Evolutionary conservation across 2,888 invertebrate species (phyloP), one percentile per base, ranked within the genome.

Genomic region (Amaurobius ferox): DNA sequence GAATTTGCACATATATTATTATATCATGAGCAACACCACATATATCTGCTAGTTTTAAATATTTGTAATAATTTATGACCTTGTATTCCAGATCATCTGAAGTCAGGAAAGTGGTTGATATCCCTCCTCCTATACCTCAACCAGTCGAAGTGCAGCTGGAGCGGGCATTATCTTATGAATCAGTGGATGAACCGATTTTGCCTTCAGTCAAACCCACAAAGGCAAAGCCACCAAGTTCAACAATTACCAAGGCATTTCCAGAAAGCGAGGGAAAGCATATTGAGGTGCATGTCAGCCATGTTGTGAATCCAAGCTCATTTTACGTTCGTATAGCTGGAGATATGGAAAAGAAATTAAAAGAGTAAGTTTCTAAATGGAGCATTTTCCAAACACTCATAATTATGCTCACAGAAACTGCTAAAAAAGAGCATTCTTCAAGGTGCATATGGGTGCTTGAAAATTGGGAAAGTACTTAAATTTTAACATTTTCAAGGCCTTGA

Each of bases 321-420:
- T 94, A 94, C 89, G 91, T 95, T 0, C 92, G 93, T 0, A 90
- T 94, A 16, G 88, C 88, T 68, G 71, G 39, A 32, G 64, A 80
- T 13, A 61, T 35, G 1, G 76, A 77, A 55, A 28, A 71, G 13
- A 86, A 80, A 77, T n/a, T 81, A 2, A 48, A 62, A 2, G 19
- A 5, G 81, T 87, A 73, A 67, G 77, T n/a, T n/a, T n/a, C n/a
- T n/a, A n/a, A n/a, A n/a, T n/a, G n/a, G n/a, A n/a, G n/a, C n/a
- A n/a, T n/a, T n/a, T n/a, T n/a, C n/a, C n/a, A n/a, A n/a, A n/a
- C n/a, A n/a, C n/a, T n/a, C n/a, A n/a, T n/a, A n/a, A n/a, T n/a
- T n/a, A n/a, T n/a, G n/a, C n/a, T n/a, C n/a, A n/a, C n/a, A n/a
- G n/a, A n/a, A n/a, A n/a, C n/a, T n/a, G n/a, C n/a, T n/a, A n/a